phyloP scores from a whole-genome alignment of 2,888 invertebrate species.

The Megamerina dolium region DNA sequence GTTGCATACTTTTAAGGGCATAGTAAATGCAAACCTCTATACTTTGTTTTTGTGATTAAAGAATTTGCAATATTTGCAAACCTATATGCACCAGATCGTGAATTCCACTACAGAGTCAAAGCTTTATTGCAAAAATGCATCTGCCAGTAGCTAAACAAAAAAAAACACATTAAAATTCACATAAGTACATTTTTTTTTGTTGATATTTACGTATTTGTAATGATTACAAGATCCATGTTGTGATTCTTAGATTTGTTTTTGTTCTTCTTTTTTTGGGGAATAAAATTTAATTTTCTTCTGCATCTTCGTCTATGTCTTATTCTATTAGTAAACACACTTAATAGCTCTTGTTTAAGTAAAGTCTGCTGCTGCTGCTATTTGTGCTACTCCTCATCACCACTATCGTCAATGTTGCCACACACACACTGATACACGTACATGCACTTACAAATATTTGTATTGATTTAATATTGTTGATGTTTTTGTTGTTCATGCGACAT shows the following conservation, averaged over 20 bases:
- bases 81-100: no score
- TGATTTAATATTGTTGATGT: slow-evolving; percentile 3
- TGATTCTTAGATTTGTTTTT: slow-evolving; percentile 1
- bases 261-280: neutral
- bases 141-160: no score
- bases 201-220: slow-evolving; percentile 9
- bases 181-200: no score
- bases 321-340: no score
- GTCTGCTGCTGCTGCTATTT: slow-evolving; percentile 1
- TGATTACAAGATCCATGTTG: slow-evolving; percentile 11
- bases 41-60: no score
- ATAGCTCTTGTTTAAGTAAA: no score
- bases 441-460: slow-evolving; percentile 26
- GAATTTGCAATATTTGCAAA: no score
- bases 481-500: neutral
- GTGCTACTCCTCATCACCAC: neutral
- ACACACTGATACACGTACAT: slow-evolving; percentile 25
- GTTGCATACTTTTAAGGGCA: no score
- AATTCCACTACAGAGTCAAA: no score
- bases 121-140: no score
- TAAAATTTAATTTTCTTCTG: neutral
- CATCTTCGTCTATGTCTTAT: neutral
- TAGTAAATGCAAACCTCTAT: no score
- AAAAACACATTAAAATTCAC: no score
- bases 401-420: slow-evolving; percentile 6